Evolutionary conservation across 1,140 invertebrate species (phyloP).

Genomic region (Bactericera cockerelli): DNA sequence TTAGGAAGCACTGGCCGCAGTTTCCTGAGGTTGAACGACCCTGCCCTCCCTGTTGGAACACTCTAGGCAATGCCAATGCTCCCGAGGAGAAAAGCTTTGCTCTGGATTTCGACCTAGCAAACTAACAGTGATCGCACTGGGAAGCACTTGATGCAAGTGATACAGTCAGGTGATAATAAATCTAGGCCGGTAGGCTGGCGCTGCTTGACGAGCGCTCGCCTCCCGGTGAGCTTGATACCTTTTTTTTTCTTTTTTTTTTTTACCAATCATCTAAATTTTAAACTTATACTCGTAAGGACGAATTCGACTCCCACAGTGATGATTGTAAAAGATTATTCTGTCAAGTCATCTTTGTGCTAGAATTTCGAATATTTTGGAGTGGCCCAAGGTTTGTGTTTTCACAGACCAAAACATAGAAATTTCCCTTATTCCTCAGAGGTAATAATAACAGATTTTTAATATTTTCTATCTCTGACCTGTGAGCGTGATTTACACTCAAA

Average conservation of each 20-base stretch:
- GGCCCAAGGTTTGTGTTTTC: no score
- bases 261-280: background rate
- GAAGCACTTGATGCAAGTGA: background rate
- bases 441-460: no score
- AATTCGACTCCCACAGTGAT: background rate
- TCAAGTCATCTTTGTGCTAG: background rate
- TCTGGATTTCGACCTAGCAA: background rate
- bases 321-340: background rate
- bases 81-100: background rate
- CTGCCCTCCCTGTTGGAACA: background rate
- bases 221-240: no score
- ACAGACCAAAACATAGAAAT: no score
- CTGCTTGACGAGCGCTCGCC: no score
- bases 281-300: background rate
- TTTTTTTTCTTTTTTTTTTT: background rate
- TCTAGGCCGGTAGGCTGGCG: no score
- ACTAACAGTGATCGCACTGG: background rate
- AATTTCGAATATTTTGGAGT: no score
- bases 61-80: background rate
- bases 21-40: background rate
- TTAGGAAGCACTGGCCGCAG: background rate
- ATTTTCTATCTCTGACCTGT: no score
- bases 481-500: no score
- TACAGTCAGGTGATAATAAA: background rate
- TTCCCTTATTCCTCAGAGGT: no score